Evolutionary conservation across 2,888 invertebrate genomes (phyloP).

Genomic region (Pyrgus malvae): DNA sequence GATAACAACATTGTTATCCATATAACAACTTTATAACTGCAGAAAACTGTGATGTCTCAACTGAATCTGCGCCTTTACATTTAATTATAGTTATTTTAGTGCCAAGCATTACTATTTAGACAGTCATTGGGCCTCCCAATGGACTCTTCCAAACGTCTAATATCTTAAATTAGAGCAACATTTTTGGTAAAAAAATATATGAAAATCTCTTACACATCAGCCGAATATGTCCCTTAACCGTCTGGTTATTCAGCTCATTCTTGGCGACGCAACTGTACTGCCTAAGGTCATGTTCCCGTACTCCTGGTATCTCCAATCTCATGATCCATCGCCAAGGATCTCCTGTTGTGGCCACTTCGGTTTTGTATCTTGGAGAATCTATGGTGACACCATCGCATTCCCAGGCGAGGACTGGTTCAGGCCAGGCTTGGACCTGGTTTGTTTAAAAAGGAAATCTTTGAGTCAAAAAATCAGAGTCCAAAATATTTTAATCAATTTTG

Average conservation of each 20-base stretch:
- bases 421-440: slow-evolving; percentile 90
- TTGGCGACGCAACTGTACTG: slow-evolving; percentile 92
- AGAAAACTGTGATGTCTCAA: too few relatives aligned
- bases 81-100: too few relatives aligned
- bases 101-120: too few relatives aligned
- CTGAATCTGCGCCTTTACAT: too few relatives aligned
- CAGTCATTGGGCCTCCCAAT: too few relatives aligned
- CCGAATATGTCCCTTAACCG: slow-evolving; percentile 85
- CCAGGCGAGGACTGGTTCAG: slow-evolving; percentile 93
- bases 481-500: too few relatives aligned
- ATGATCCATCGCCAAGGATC: slow-evolving; percentile 86
- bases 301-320: slow-evolving; percentile 88
- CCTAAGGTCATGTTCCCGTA: slow-evolving; percentile 86
- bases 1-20: too few relatives aligned
- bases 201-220: slow-evolving; percentile 65
- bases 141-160: too few relatives aligned
- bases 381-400: slow-evolving; percentile 89
- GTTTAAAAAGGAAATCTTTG: background rate
- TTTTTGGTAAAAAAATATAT: too few relatives aligned
- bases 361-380: slow-evolving; percentile 76
- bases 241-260: slow-evolving; percentile 90
- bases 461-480: too few relatives aligned
- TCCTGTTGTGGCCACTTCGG: slow-evolving; percentile 56
- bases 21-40: too few relatives aligned
- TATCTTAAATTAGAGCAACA: too few relatives aligned